Evolutionary conservation across 2,113 vertebrate species (phyloP).

Genomic region (Ceyx cyanopectus): DNA sequence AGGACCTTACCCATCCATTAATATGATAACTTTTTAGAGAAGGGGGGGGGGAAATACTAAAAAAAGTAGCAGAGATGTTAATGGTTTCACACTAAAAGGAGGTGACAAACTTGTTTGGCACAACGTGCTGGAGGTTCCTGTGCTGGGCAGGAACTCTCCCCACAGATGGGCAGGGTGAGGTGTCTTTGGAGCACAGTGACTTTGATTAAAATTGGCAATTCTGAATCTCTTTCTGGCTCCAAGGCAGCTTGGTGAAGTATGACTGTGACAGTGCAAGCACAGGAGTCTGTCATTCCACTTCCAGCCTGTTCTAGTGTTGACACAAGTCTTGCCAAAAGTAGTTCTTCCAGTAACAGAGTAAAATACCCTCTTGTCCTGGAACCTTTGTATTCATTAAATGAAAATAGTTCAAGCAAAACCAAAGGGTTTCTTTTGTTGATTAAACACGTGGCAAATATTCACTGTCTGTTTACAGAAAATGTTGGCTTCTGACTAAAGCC

Average conservation of each 20-base stretch:
- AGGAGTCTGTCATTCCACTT: neutral
- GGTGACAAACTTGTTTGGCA: neutral
- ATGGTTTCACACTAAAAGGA: neutral
- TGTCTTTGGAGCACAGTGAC: neutral
- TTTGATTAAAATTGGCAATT: constrained; percentile 6
- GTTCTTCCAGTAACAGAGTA: neutral
- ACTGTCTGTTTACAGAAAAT: neutral
- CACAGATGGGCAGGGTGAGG: neutral
- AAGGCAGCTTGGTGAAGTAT: neutral
- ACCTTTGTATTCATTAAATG: neutral
- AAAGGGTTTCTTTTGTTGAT: neutral
- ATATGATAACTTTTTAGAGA: neutral
- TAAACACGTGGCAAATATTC: neutral
- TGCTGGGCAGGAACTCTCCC: neutral
- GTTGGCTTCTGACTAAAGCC: neutral
- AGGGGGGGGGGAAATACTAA: no score
- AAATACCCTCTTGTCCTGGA: neutral
- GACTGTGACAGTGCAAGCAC: neutral
- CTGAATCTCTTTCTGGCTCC: neutral
- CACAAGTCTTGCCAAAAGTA: neutral
- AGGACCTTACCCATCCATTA: constrained; percentile 52
- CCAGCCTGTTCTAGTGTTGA: neutral
- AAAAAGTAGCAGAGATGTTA: neutral
- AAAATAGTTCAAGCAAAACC: neutral
- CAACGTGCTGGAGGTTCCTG: neutral